Evolutionary conservation across 2,113 vertebrate genomes (phyloP).

Genomic region (Gracilinanus agilis): DNA sequence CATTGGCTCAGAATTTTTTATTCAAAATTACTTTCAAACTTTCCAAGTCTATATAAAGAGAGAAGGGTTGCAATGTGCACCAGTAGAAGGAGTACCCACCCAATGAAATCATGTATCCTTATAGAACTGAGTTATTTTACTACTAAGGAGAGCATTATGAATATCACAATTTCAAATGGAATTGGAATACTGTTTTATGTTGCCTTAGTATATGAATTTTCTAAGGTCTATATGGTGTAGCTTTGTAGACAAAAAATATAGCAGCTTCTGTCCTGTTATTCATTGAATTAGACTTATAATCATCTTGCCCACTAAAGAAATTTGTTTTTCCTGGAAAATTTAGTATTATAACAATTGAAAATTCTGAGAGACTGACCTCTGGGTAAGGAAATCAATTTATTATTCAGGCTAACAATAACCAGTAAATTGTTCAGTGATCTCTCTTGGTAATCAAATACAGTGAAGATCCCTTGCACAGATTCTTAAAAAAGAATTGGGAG

Average conservation of each 20-base stretch:
- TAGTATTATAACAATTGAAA: slow-evolving; percentile 1
- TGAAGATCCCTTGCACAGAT: too few relatives aligned
- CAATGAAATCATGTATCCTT: background rate
- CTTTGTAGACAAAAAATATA: slow-evolving; percentile 36
- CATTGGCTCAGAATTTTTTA: background rate
- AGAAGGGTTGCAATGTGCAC: background rate
- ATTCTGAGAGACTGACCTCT: too few relatives aligned
- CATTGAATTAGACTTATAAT: slow-evolving; percentile 37
- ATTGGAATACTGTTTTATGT: slow-evolving; percentile 34
- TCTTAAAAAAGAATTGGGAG: too few relatives aligned
- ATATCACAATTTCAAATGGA: slow-evolving; percentile 53
- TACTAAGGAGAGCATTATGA: background rate
- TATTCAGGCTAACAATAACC: too few relatives aligned
- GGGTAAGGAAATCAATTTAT: too few relatives aligned
- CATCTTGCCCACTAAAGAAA: slow-evolving; percentile 8
- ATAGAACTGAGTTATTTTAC: background rate
- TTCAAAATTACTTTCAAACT: background rate
- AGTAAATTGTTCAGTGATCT: background rate
- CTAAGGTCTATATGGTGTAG: slow-evolving; percentile 14
- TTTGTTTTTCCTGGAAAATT: slow-evolving; percentile 39
- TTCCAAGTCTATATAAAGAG: background rate
- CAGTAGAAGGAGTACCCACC: background rate
- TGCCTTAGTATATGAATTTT: slow-evolving; percentile 46
- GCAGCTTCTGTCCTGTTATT: background rate
- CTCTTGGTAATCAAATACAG: too few relatives aligned